These are phyloP conservation scores for Brachionus asplanchnoidis DNA, from an alignment of 1,140 invertebrate species.

Conservation along the genomic window DNA sequence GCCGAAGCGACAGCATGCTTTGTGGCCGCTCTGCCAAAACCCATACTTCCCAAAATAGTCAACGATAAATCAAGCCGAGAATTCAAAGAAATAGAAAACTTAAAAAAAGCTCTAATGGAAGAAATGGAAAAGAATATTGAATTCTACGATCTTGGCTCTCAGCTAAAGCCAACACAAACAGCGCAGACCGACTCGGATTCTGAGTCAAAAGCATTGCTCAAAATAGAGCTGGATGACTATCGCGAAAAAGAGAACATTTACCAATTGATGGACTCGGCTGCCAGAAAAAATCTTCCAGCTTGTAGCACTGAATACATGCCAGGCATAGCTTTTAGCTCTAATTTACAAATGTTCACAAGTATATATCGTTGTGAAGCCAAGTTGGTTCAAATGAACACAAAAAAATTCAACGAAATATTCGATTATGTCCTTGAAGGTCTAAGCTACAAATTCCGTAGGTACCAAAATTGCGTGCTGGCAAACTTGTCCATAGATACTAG, in stretches of 20 bases:
- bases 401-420: slow-evolving; percentile 73
- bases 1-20: slow-evolving; percentile 58
- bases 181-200: background rate
- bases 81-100: background rate
- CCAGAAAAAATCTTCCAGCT: slow-evolving; percentile 73
- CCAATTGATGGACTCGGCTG: slow-evolving; percentile 69
- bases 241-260: slow-evolving; percentile 76
- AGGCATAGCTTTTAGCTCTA: slow-evolving; percentile 65
- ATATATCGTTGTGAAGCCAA: background rate
- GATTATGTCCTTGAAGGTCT: slow-evolving; percentile 54
- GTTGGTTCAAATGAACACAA: background rate
- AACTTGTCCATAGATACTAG: slow-evolving; percentile 45
- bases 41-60: background rate
- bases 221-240: slow-evolving; percentile 70
- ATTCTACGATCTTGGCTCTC: background rate
- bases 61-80: background rate
- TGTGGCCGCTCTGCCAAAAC: slow-evolving; percentile 27
- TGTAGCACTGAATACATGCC: slow-evolving; percentile 77
- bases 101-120: background rate
- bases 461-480: slow-evolving; percentile 8
- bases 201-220: slow-evolving; percentile 5
- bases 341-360: slow-evolving; percentile 60
- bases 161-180: background rate
- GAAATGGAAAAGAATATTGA: background rate
- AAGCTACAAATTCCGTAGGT: slow-evolving; percentile 15